Evolutionary conservation across 1,140 invertebrate species (phyloP).

Genomic region (Littorina saxatilis): DNA sequence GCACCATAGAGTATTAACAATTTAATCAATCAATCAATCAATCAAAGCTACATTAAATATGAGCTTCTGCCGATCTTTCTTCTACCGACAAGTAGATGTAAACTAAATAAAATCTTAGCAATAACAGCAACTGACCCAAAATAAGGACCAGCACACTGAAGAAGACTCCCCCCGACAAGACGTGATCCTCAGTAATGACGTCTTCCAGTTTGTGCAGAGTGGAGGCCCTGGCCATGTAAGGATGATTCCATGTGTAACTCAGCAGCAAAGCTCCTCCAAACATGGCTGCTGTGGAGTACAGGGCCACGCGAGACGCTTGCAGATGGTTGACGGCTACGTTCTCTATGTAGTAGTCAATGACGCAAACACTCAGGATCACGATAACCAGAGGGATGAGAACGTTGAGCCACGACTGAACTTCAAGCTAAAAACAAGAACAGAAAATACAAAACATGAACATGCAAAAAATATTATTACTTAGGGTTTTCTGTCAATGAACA

Average conservation of each 20-base stretch:
- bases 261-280: slow-evolving; percentile 68
- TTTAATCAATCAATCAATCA: too few species aligned
- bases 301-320: slow-evolving; percentile 62
- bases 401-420: slow-evolving; percentile 70
- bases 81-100: too few species aligned
- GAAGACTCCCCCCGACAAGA: slow-evolving; percentile 76
- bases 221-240: slow-evolving; percentile 68
- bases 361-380: slow-evolving; percentile 74
- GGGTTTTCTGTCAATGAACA: too few species aligned
- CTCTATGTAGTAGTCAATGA: slow-evolving; percentile 78
- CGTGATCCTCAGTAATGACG: slow-evolving; percentile 75
- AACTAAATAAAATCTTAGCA: too few species aligned
- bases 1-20: too few species aligned
- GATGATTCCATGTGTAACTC: slow-evolving; percentile 72
- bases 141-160: slow-evolving; percentile 75
- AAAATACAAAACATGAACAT: too few species aligned
- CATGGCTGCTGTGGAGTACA: slow-evolving; percentile 68
- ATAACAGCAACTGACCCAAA: slow-evolving; percentile 66
- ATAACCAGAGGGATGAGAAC: slow-evolving; percentile 74
- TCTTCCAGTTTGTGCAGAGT: slow-evolving; percentile 67
- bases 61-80: too few species aligned
- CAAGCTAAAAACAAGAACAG: slow-evolving; percentile 52
- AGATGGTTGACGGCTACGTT: slow-evolving; percentile 71
- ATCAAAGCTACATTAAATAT: too few species aligned
- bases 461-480: too few species aligned